Evolutionary conservation across 1,140 invertebrate species (phyloP).

Genomic region (Penaeus chinensis): DNA sequence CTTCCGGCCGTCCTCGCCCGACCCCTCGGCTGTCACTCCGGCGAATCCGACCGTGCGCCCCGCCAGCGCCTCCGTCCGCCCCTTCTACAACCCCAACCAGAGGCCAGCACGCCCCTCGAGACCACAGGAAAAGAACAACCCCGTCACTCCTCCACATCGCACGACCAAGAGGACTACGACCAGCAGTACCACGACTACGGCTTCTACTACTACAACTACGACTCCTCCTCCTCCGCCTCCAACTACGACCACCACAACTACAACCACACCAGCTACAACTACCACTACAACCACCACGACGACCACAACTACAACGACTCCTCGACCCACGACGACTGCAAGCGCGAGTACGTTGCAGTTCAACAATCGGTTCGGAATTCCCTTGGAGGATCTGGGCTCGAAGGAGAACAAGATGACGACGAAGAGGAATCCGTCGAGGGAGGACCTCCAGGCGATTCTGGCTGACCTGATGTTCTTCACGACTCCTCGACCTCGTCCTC

Average conservation of each 20-base stretch:
- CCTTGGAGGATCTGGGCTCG: neutral
- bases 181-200: slow-evolving; percentile 16
- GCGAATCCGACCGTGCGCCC: neutral
- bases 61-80: neutral
- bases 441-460: slow-evolving; percentile 56
- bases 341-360: slow-evolving; percentile 10
- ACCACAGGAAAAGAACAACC: neutral
- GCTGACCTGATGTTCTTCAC: slow-evolving; percentile 54
- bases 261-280: slow-evolving; percentile 40
- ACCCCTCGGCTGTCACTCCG: neutral
- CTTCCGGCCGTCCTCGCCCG: neutral
- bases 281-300: slow-evolving; percentile 31
- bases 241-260: slow-evolving; percentile 38
- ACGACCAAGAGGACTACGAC: slow-evolving; percentile 16
- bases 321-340: slow-evolving; percentile 11
- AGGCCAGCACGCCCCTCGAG: neutral
- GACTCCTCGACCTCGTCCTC: slow-evolving; percentile 47
- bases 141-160: neutral
- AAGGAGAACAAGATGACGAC: slow-evolving; percentile 35
- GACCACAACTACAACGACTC: slow-evolving; percentile 11
- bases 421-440: slow-evolving; percentile 57
- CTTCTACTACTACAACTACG: slow-evolving; percentile 31
- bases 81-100: slow-evolving; percentile 3
- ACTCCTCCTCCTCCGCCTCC: slow-evolving; percentile 29
- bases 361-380: slow-evolving; percentile 27